phyloP scores from a whole-genome alignment of 2,113 vertebrate species.

The Plotosus lineatus region DNA sequence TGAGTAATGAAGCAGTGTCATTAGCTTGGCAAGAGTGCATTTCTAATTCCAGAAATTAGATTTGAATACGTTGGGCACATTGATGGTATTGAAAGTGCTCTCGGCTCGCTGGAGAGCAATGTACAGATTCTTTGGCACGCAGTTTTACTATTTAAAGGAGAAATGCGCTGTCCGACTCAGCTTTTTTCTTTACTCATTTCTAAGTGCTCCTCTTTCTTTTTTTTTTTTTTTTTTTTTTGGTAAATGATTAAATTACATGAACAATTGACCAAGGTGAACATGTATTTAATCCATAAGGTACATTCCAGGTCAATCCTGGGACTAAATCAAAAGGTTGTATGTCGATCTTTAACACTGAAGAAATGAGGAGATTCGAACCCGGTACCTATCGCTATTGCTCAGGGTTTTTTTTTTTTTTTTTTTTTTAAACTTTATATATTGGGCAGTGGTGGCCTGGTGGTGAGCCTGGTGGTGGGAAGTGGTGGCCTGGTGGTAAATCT shows the following conservation, averaged over 20 bases:
- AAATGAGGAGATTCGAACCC: background rate
- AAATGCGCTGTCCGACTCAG: background rate
- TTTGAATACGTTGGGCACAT: constrained; percentile 41
- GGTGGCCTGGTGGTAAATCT: too few relatives aligned
- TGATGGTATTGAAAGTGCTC: constrained; percentile 39
- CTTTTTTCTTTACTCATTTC: constrained; percentile 28
- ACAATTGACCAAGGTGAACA: constrained; percentile 7
- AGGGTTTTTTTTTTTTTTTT: background rate
- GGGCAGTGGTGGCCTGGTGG: too few relatives aligned
- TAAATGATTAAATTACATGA: constrained; percentile 8
- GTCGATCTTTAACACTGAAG: background rate
- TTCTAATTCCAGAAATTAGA: constrained; percentile 43
- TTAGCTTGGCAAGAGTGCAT: constrained; percentile 38
- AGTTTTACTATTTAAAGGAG: background rate
- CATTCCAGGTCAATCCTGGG: background rate
- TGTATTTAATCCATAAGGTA: background rate
- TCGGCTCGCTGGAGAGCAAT: background rate
- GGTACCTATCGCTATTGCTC: background rate
- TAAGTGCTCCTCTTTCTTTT: background rate
- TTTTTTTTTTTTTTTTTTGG: background rate
- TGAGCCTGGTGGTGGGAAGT: too few relatives aligned
- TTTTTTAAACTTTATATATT: too few relatives aligned
- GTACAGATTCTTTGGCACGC: constrained; percentile 4
- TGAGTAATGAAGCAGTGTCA: constrained; percentile 41
- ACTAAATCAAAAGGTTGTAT: background rate